Evolutionary conservation across 2,888 invertebrate genomes (phyloP).

Genomic region (Neuroscelio doddi): DNA sequence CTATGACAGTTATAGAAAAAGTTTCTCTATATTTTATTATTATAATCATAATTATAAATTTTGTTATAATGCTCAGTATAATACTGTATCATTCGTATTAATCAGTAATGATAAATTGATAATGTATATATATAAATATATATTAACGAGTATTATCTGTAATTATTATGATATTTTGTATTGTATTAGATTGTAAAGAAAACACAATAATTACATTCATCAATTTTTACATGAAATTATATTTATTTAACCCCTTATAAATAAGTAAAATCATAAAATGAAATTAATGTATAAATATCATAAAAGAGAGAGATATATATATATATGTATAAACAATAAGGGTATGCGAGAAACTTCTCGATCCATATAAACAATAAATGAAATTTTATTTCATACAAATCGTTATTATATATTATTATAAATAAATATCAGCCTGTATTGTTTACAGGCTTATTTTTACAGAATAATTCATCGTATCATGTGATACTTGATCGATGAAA

Average conservation of each 20-base stretch:
- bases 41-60: constrained; percentile 51
- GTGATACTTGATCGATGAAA: too few species aligned
- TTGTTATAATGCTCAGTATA: constrained; percentile 29
- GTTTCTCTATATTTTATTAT: constrained; percentile 45
- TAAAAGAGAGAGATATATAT: too few species aligned
- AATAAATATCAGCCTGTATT: too few species aligned
- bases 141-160: constrained; percentile 45
- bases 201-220: constrained; percentile 21
- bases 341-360: too few species aligned
- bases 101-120: constrained; percentile 42
- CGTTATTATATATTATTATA: too few species aligned
- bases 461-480: too few species aligned
- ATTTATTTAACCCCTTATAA: constrained; percentile 19
- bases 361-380: too few species aligned
- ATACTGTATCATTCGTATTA: constrained; percentile 36
- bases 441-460: too few species aligned
- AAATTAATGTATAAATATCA: too few species aligned
- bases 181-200: constrained; percentile 39
- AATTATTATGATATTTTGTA: constrained; percentile 43
- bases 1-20: constrained; percentile 27
- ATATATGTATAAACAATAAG: too few species aligned
- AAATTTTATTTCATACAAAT: too few species aligned
- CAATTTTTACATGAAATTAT: constrained; percentile 31
- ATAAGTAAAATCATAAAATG: too few species aligned
- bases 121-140: constrained; percentile 39